phyloP scores from a whole-genome alignment of 1,140 invertebrate species.

The Anastrepha obliqua region DNA sequence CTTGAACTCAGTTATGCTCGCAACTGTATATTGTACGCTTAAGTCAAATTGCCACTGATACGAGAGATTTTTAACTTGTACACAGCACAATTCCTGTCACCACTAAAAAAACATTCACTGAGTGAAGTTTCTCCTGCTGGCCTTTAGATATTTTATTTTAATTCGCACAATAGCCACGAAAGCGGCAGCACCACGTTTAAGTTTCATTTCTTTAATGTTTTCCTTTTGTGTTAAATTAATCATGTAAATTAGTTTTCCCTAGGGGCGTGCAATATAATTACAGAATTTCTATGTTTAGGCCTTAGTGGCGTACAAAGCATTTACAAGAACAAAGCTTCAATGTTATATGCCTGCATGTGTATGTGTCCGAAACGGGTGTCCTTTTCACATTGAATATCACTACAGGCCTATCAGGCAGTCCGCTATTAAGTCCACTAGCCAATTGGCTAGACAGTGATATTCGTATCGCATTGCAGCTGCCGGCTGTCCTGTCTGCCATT shows the following conservation, averaged over 20 bases:
- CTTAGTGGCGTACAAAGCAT: neutral
- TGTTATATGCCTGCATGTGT: neutral
- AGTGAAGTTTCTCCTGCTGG: neutral
- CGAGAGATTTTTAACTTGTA: too few species aligned
- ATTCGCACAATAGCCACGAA: neutral
- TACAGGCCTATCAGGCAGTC: conserved; percentile 26
- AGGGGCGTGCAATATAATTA: conserved; percentile 46
- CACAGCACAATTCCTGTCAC: neutral
- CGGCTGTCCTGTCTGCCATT: conserved; percentile 30
- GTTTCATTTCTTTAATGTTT: conserved; percentile 17
- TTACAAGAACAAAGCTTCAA: neutral
- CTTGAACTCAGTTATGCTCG: too few species aligned
- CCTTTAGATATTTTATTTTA: neutral
- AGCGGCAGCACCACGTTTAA: neutral
- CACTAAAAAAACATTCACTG: neutral
- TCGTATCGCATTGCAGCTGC: conserved; percentile 30
- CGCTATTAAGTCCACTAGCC: conserved; percentile 10
- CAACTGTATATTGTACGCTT: too few species aligned
- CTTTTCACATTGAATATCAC: conserved; percentile 15
- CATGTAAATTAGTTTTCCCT: conserved; percentile 53
- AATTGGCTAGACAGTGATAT: neutral
- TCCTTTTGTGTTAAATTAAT: conserved; percentile 44
- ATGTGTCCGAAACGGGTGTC: conserved; percentile 11
- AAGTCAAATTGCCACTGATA: too few species aligned
- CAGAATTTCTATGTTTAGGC: conserved; percentile 50